Conservation (phyloP, 2,797 vertebrate species). For the Remorina albescens region DNA sequence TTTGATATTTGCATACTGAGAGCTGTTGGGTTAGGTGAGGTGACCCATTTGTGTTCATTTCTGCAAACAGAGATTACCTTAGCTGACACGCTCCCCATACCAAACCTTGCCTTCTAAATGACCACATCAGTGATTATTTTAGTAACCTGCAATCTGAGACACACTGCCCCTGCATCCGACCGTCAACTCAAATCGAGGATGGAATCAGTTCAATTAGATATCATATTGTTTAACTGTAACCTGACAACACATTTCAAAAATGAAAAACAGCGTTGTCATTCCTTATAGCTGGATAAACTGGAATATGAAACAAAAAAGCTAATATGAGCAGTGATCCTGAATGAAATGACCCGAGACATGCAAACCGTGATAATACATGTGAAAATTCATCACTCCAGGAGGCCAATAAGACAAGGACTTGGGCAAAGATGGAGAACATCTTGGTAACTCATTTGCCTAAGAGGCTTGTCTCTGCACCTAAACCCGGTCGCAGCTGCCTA, state of each 20-base stretch:
- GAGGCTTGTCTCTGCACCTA: neutral
- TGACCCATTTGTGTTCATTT: neutral
- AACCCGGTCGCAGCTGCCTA: neutral
- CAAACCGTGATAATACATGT: neutral
- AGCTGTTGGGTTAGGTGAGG: neutral
- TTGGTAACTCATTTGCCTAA: neutral
- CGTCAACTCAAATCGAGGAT: constrained; percentile 50
- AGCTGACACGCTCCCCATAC: neutral
- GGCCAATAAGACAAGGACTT: neutral
- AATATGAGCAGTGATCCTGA: neutral
- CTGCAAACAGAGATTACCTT: neutral
- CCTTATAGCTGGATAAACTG: constrained; percentile 5
- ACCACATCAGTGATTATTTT: constrained; percentile 42
- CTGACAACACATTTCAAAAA: constrained; percentile 8
- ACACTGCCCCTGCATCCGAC: constrained; percentile 45
- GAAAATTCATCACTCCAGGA: constrained; percentile 13
- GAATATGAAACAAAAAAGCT: constrained; percentile 9
- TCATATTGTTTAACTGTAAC: constrained; percentile 29
- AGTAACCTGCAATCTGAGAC: constrained; percentile 35
- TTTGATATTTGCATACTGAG: neutral
- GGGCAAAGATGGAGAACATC: constrained; percentile 11
- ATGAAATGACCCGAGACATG: neutral
- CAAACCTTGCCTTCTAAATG: constrained; percentile 21
- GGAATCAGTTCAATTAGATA: constrained; percentile 38
- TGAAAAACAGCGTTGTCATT: neutral